These are phyloP conservation scores for Tethya wilhelma DNA, from an alignment of 37 sponge, comb jelly and placozoan genomes.

Conservation along the genomic window DNA sequence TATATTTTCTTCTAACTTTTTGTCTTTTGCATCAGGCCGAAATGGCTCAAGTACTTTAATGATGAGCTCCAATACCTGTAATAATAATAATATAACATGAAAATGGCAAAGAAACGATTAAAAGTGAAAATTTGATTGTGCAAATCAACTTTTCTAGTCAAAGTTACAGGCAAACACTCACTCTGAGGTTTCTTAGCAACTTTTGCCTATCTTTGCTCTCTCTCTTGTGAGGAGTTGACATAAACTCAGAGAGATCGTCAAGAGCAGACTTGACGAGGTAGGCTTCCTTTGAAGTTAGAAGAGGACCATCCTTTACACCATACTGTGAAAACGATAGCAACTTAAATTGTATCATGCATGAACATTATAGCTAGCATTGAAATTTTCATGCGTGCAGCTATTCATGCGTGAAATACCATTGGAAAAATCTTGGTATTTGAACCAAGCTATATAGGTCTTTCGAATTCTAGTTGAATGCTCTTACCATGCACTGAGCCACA, in stretches of 20 bases:
- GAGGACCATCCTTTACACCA: background rate
- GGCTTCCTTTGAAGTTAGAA: background rate
- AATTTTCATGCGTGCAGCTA: background rate
- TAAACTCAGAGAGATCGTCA: background rate
- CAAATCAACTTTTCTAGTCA: background rate
- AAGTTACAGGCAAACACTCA: slow-evolving; percentile 1
- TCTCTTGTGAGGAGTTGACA: background rate
- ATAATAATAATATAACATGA: background rate
- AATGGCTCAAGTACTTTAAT: background rate
- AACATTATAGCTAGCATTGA: background rate
- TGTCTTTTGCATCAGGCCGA: background rate
- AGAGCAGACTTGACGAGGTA: background rate
- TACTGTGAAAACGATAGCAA: background rate
- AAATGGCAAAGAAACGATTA: background rate
- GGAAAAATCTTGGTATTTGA: too few species aligned
- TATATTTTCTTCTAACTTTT: background rate
- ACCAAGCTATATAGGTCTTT: too few species aligned
- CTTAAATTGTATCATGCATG: background rate
- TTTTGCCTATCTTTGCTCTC: slow-evolving; percentile 69
- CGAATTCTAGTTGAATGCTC: too few species aligned
- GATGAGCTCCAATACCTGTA: background rate
- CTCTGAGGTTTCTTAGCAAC: slow-evolving; percentile 70
- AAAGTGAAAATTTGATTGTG: background rate
- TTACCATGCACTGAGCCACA: too few species aligned
- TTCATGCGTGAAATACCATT: too few species aligned